Evolutionary conservation across 2,113 vertebrate genomes (phyloP).

Genomic region (Dicaeum eximium): DNA sequence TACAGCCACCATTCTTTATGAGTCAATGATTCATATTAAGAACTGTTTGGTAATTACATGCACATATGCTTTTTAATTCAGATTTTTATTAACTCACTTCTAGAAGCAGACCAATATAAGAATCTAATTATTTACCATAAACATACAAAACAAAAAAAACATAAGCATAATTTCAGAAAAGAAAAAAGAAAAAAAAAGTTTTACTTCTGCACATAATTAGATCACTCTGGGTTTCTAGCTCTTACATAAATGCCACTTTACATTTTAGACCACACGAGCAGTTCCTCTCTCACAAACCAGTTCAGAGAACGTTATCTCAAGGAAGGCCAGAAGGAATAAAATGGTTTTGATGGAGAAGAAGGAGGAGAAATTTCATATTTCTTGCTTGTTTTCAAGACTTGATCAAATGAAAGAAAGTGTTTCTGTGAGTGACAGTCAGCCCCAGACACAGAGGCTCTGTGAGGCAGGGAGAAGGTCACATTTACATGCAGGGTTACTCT

Average conservation of each 20-base stretch:
- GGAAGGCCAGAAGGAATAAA: neutral
- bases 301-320: neutral
- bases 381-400: constrained; percentile 7
- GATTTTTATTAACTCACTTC: neutral
- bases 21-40: neutral
- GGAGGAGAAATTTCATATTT: constrained; percentile 4
- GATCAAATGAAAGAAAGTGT: constrained; percentile 41
- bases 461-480: constrained; percentile 55
- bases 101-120: neutral
- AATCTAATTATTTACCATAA: neutral
- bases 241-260: neutral
- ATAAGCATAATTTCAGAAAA: neutral
- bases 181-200: neutral
- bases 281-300: neutral
- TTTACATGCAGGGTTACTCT: constrained; percentile 62
- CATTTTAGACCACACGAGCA: neutral
- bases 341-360: neutral
- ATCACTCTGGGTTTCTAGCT: neutral
- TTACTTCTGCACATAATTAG: neutral
- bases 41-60: neutral
- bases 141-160: neutral
- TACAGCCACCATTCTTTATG: neutral
- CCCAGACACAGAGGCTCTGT: constrained; percentile 47
- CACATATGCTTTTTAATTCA: neutral
- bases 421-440: constrained; percentile 44